Evolutionary conservation across 2,113 vertebrate species (phyloP).

Genomic region (Corythornis vintsioides): DNA sequence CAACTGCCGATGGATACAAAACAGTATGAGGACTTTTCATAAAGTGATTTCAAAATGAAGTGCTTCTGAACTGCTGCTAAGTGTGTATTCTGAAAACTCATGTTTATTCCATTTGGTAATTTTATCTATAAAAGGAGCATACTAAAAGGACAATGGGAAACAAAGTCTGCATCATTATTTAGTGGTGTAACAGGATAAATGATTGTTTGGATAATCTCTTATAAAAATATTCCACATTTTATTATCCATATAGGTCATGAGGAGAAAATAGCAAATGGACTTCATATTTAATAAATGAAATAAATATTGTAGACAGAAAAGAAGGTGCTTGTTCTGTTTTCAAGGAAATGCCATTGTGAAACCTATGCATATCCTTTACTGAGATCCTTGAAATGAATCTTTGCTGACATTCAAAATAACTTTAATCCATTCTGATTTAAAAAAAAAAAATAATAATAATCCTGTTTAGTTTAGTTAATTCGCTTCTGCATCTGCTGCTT

Average conservation of each 20-base stretch:
- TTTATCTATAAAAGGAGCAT: neutral
- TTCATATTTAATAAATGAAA: neutral
- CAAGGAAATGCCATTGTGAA: neutral
- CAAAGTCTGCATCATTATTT: neutral
- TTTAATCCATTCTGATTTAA: neutral
- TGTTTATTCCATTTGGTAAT: neutral
- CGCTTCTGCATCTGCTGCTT: neutral
- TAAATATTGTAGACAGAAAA: fast-evolving
- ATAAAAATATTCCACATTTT: neutral
- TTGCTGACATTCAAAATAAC: neutral
- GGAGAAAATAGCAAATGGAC: neutral
- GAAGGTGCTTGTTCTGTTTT: neutral
- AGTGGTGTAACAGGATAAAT: neutral
- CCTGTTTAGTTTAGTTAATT: neutral
- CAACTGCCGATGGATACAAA: neutral
- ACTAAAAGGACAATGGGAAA: neutral
- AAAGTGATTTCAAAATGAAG: neutral
- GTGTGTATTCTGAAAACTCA: neutral
- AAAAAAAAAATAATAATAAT: neutral
- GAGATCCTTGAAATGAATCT: neutral
- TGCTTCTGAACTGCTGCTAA: neutral
- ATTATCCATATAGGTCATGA: neutral
- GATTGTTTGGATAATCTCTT: neutral
- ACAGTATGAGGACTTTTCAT: neutral
- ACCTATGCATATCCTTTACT: neutral